Percentiles rank a stretch among this genome's conserved stretches.
These are phyloP conservation scores for Metridium senile DNA, from an alignment of 92 coral and sea anemone genomes.

Conservation along the genomic window DNA sequence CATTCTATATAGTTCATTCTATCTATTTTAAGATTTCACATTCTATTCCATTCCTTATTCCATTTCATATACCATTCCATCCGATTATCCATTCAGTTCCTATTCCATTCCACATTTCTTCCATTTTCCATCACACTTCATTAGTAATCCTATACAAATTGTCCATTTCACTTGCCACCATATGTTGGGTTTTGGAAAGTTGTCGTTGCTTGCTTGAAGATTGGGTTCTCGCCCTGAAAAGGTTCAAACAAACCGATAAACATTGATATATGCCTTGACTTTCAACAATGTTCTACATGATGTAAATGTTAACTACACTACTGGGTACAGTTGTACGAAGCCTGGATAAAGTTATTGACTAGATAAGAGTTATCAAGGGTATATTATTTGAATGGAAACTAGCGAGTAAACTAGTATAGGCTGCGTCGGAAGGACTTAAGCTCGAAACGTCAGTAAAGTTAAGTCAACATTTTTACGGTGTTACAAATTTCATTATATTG, in stretches of 20 bases:
- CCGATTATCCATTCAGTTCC: not conserved
- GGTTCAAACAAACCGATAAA: not conserved
- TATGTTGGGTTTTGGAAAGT: slow-evolving; percentile 98
- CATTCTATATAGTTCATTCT: too few species aligned
- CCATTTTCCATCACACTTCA: not conserved
- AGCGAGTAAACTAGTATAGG: too few species aligned
- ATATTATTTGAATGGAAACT: too few species aligned
- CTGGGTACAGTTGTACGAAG: too few species aligned
- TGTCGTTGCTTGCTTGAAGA: slow-evolving; percentile 97
- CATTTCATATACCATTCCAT: not conserved
- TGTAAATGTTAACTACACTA: too few species aligned
- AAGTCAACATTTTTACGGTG: too few species aligned
- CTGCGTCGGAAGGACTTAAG: too few species aligned
- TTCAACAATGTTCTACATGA: not conserved
- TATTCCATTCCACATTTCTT: not conserved
- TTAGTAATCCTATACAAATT: not conserved
- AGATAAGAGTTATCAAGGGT: too few species aligned
- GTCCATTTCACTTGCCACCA: slow-evolving; percentile 72
- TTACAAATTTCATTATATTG: too few species aligned
- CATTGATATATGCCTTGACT: not conserved
- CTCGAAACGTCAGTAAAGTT: too few species aligned
- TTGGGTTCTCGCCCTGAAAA: slow-evolving; percentile 95
- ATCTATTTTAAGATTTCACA: too few species aligned
- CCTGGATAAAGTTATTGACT: too few species aligned
- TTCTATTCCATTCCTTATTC: not conserved